A percentile compares a stretch with the other conserved stretches of the same genome.
Evolutionary conservation across 2,113 vertebrate species (phyloP).

Genomic region (Carettochelys insculpta): DNA sequence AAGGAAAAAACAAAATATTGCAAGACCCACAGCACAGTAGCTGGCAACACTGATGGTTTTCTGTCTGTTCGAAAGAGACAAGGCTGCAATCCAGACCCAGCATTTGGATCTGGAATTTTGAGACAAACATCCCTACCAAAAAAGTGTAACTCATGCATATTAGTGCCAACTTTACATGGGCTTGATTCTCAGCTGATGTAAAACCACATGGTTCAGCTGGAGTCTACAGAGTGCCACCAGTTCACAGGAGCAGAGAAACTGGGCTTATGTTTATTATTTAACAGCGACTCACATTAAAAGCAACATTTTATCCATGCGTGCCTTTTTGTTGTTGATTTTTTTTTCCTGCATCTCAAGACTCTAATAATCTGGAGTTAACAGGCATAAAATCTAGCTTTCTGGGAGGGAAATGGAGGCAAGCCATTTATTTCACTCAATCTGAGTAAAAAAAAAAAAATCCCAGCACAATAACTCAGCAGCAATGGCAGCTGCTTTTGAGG

Average conservation of each 20-base stretch:
- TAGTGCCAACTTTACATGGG: not conserved
- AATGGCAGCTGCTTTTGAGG: constrained; percentile 21
- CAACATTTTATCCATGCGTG: not conserved
- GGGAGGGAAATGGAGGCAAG: not conserved
- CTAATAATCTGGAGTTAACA: not conserved
- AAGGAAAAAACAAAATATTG: not conserved
- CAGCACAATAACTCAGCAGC: constrained; percentile 40
- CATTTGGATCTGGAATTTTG: constrained; percentile 22
- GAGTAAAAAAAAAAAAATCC: constrained; percentile 53
- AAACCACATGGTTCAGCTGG: not conserved
- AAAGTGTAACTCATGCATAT: not conserved
- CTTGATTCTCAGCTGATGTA: not conserved
- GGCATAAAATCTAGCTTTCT: not conserved
- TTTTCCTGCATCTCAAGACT: constrained; percentile 8
- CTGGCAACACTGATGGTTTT: not conserved
- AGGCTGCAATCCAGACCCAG: constrained; percentile 45
- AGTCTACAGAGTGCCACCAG: not conserved
- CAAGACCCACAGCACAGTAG: not conserved
- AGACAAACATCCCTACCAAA: not conserved
- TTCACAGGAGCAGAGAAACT: constrained; percentile 15
- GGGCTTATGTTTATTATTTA: constrained; percentile 24
- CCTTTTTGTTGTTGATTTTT: not conserved
- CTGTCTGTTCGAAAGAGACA: not conserved
- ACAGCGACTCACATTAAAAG: constrained; percentile 23
- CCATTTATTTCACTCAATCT: not conserved